Percentiles rank a stretch among this genome's conserved stretches.
Conservation (phyloP, 2,113 vertebrate species). For the Sinocyclocheilus grahami region DNA sequence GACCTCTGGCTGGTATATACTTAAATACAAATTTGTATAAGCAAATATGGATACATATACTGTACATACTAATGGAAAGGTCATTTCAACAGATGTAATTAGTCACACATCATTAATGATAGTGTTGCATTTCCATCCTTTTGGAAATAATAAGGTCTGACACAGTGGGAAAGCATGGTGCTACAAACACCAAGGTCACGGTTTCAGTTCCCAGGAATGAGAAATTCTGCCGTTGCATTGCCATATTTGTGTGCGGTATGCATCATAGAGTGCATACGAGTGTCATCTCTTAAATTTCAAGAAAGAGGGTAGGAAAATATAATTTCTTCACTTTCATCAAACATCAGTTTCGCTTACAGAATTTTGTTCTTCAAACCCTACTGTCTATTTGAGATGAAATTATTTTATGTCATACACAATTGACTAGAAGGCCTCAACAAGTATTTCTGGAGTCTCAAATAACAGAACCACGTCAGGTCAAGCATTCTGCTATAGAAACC, state of each 20-base stretch:
- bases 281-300: background rate
- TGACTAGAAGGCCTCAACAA: constrained; percentile 22
- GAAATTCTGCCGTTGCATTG: no score
- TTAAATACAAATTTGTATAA: background rate
- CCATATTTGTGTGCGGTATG: no score
- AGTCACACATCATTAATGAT: background rate
- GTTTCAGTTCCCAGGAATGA: no score
- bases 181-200: no score
- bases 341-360: background rate
- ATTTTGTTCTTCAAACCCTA: background rate
- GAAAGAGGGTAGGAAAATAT: background rate
- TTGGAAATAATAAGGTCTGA: no score
- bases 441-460: constrained; percentile 27
- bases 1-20: no score
- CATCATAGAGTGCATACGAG: no score
- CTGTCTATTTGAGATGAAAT: background rate
- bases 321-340: background rate
- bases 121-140: no score
- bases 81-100: background rate
- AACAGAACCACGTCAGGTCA: constrained; percentile 15
- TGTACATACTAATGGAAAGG: background rate
- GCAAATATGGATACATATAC: background rate
- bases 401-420: background rate
- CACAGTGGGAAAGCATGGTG: no score
- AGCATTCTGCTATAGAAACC: background rate